Conservation (phyloP, 2,113 vertebrate species). For the Stomatorhinus ivindoensis region DNA sequence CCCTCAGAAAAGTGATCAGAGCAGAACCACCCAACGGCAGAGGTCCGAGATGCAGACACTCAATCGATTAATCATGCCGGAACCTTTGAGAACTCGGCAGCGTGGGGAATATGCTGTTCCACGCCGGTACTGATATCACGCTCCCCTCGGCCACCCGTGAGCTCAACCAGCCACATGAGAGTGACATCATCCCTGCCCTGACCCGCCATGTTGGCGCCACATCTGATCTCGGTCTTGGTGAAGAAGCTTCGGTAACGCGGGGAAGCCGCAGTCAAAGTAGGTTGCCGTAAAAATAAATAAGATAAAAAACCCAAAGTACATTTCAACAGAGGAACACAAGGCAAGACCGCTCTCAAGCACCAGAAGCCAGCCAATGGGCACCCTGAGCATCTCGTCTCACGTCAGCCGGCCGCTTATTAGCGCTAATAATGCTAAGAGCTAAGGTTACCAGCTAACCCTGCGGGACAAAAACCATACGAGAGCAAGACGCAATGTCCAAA, state of each 20-base stretch:
- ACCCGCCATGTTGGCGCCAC: background rate
- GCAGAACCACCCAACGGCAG: background rate
- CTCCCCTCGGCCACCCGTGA: background rate
- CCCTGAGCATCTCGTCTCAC: background rate
- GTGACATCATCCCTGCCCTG: slow-evolving; percentile 24
- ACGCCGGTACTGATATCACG: background rate
- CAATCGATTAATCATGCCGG: background rate
- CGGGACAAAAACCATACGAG: background rate
- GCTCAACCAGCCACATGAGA: background rate
- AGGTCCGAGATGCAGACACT: background rate
- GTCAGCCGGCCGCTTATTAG: background rate
- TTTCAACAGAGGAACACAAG: background rate
- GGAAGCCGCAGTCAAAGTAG: background rate
- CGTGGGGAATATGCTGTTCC: background rate
- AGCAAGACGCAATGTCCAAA: background rate
- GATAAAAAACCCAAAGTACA: background rate
- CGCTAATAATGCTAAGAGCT: background rate
- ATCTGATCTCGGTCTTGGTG: background rate
- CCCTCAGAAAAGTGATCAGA: background rate
- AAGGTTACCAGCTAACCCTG: background rate
- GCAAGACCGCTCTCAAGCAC: background rate
- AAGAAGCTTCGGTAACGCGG: background rate
- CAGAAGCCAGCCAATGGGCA: background rate
- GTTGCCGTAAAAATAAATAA: background rate
- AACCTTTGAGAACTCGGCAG: background rate